Base-by-base conservation (phyloP, 2,888 invertebrate genomes). In the Morpho deidamia region DNA sequence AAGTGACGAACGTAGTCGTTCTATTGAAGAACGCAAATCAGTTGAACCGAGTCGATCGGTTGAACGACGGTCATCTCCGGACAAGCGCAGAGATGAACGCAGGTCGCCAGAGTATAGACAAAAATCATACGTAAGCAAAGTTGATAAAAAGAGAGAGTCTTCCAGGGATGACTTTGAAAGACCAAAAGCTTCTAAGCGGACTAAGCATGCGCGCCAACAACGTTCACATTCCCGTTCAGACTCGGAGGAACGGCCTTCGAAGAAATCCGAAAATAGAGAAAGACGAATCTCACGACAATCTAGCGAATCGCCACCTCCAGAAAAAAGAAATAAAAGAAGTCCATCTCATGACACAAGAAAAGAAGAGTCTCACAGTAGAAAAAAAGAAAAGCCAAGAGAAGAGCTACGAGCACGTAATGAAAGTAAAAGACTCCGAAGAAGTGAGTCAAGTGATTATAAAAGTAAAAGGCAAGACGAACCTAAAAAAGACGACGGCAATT, bases 51-150 rank as follows among this genome's bases (percentile, higher is more conserved):
- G 49, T 7, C 41, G 49, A 34, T 49, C 49, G 35, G 1, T 34
- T 14, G 74, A 76, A 3, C 64, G 69, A 1, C 73, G 76, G 41
- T 62, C 70, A 0, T 83, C 85, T 1, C 78, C 81, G 0, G 81
- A 80, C 41, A 70, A 66, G n/a, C 51, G 55, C 34, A 51, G 61
- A 34, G 58, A 55, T 11, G 55, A 61, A n/a, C 56, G 62, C 2
- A 51, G 53, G 37, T 61, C 64, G 38, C 62, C 62, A 11, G 56
- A 56, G 42, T 54, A 60, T 48, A 60, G 54, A 34, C 82, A 80
- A 11, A 74, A 74, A 47, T 86, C 85, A 1, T 76, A 76, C 60
- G 81, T 84, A 42, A 81, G 81, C 44, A 85, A 83, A 67, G 61
- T 83, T 38, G 81, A 83, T 61, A 81, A 71, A 54, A 74, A 64